phyloP scores from a whole-genome alignment of 2,888 invertebrate genomes.

The Ormyrus thymus region DNA sequence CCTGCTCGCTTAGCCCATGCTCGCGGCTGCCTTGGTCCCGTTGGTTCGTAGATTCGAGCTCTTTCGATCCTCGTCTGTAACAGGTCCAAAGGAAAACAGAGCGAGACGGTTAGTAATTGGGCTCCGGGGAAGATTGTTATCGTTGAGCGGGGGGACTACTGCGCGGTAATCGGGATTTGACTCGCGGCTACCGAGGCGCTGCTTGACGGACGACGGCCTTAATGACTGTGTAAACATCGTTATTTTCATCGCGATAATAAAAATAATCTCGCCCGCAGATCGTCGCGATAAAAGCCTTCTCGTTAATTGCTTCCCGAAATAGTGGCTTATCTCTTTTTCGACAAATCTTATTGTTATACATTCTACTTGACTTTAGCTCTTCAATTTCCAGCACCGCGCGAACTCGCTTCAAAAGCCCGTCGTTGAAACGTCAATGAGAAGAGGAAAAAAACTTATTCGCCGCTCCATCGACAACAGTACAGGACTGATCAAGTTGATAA shows the following conservation, averaged over 20 bases:
- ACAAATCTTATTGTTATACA: no score
- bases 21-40: constrained; percentile 78
- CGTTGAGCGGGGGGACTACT: not conserved
- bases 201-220: no score
- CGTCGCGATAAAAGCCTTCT: not conserved
- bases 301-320: not conserved
- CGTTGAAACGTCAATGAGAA: no score
- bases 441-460: no score
- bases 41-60: constrained; percentile 79
- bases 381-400: no score
- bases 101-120: not conserved
- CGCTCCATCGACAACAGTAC: no score
- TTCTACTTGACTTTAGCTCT: no score
- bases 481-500: no score
- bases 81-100: constrained; percentile 40
- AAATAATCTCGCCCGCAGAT: not conserved
- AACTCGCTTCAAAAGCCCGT: no score
- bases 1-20: constrained; percentile 71
- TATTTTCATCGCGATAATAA: not conserved
- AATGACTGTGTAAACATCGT: no score
- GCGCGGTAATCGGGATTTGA: not conserved
- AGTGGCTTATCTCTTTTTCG: no score
- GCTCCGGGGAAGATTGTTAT: not conserved
- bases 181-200: not conserved
- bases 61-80: constrained; percentile 78